phyloP scores from a whole-genome alignment of 2,113 vertebrate genomes.

The Pyxicephalus adspersus region DNA sequence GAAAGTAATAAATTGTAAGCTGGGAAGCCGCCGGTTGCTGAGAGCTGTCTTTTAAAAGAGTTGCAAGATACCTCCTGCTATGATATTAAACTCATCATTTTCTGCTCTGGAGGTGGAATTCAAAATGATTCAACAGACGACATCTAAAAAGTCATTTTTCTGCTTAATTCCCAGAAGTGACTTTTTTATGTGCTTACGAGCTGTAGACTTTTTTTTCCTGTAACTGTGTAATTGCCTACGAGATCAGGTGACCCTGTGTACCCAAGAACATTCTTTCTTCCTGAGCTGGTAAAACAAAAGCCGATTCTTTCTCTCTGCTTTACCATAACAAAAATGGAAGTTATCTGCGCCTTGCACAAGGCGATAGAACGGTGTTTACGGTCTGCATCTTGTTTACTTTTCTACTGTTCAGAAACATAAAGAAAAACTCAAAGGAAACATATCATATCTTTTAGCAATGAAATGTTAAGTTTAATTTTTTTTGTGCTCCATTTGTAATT shows the following conservation, averaged over 20 bases:
- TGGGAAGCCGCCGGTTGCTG: slow-evolving; percentile 62
- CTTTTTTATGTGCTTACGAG: slow-evolving; percentile 66
- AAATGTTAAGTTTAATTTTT: too few relatives aligned
- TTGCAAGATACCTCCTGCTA: slow-evolving; percentile 65
- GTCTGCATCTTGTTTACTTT: slow-evolving; percentile 11
- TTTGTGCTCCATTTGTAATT: too few relatives aligned
- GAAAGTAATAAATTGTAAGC: slow-evolving; percentile 61
- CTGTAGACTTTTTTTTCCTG: slow-evolving; percentile 58
- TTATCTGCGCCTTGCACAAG: slow-evolving; percentile 12
- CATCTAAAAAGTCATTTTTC: slow-evolving; percentile 69
- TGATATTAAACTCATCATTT: slow-evolving; percentile 78
- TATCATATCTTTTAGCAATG: too few relatives aligned
- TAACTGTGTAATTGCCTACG: slow-evolving; percentile 66
- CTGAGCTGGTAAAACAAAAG: slow-evolving; percentile 61
- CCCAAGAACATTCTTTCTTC: slow-evolving; percentile 25
- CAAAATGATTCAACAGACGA: slow-evolving; percentile 71
- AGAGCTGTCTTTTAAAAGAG: slow-evolving; percentile 66
- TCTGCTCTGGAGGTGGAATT: slow-evolving; percentile 71
- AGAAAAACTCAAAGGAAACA: too few relatives aligned
- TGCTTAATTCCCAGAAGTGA: slow-evolving; percentile 75
- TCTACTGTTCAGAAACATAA: slow-evolving; percentile 30
- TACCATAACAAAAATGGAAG: slow-evolving; percentile 58
- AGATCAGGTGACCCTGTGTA: slow-evolving; percentile 58
- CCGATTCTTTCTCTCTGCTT: slow-evolving; percentile 46
- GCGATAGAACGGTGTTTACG: slow-evolving; percentile 53